Evolutionary conservation across 2,797 vertebrate species (phyloP).

Genomic region (Manis crassicaudata): DNA sequence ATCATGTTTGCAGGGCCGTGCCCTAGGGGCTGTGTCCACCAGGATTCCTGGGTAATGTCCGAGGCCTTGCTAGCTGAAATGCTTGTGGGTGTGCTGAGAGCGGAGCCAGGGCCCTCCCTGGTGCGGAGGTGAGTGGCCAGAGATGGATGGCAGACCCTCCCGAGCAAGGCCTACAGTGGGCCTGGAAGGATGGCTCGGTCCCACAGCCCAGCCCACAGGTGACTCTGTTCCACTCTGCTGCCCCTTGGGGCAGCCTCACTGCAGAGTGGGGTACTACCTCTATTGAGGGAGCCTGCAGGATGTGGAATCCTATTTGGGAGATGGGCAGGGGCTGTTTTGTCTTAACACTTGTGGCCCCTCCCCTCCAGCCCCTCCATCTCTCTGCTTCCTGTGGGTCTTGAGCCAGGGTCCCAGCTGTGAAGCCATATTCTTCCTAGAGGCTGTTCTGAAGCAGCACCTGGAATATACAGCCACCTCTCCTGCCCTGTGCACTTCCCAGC

Average conservation of each 20-base stretch:
- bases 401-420: background rate
- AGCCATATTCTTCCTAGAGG: background rate
- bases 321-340: background rate
- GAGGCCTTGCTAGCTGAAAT: background rate
- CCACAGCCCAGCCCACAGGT: background rate
- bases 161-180: background rate
- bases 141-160: background rate
- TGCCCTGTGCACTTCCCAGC: background rate
- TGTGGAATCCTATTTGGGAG: background rate
- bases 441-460: background rate
- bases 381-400: background rate
- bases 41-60: background rate
- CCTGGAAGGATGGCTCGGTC: too few relatives aligned
- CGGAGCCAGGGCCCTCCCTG: background rate
- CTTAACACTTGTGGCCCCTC: too few relatives aligned
- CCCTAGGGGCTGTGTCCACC: background rate
- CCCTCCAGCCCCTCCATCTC: background rate
- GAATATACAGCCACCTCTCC: background rate
- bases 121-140: background rate
- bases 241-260: background rate
- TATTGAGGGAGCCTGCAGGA: accelerated
- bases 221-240: accelerated
- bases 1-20: background rate
- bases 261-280: background rate
- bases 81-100: background rate